These are phyloP conservation scores for Cygnus olor DNA, from an alignment of 2,797 vertebrate species.

Conservation along the genomic window DNA sequence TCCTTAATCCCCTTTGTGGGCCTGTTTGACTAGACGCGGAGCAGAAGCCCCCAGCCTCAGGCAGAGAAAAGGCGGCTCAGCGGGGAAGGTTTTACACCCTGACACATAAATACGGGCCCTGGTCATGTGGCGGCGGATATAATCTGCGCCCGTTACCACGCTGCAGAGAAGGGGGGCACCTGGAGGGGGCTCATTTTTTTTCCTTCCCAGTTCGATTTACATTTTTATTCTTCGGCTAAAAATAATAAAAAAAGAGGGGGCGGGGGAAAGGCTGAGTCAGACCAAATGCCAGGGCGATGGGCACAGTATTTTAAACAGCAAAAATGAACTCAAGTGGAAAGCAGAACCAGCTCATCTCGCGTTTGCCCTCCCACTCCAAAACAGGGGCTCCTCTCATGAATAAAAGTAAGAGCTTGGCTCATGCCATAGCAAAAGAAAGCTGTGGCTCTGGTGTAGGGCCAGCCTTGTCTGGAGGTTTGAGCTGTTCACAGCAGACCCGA, in stretches of 20 bases:
- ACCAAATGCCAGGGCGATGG: constrained; percentile 10
- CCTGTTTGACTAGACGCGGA: constrained; percentile 69
- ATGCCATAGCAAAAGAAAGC: not conserved
- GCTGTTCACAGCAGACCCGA: not conserved
- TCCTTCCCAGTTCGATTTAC: constrained; percentile 49
- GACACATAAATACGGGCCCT: constrained; percentile 74
- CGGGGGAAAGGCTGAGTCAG: not conserved
- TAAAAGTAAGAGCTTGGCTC: not conserved
- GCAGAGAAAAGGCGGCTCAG: constrained; percentile 81
- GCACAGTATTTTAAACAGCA: not conserved
- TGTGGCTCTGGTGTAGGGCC: not conserved
- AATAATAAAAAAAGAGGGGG: not conserved
- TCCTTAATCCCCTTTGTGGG: constrained; percentile 84
- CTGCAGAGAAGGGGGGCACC: constrained; percentile 46
- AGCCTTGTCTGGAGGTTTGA: not conserved
- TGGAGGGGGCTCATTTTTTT: constrained; percentile 19
- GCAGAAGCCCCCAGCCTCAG: constrained; percentile 77
- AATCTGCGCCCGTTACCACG: constrained; percentile 43
- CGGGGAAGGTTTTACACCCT: constrained; percentile 67
- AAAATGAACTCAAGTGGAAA: not conserved
- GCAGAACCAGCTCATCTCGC: not conserved
- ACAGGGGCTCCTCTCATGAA: not conserved
- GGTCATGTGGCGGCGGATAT: constrained; percentile 58
- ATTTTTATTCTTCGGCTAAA: constrained; percentile 61
- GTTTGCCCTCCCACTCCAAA: not conserved